Evolutionary conservation across 2,113 vertebrate genomes (phyloP).

Genomic region (Oncorhynchus gorbuscha): DNA sequence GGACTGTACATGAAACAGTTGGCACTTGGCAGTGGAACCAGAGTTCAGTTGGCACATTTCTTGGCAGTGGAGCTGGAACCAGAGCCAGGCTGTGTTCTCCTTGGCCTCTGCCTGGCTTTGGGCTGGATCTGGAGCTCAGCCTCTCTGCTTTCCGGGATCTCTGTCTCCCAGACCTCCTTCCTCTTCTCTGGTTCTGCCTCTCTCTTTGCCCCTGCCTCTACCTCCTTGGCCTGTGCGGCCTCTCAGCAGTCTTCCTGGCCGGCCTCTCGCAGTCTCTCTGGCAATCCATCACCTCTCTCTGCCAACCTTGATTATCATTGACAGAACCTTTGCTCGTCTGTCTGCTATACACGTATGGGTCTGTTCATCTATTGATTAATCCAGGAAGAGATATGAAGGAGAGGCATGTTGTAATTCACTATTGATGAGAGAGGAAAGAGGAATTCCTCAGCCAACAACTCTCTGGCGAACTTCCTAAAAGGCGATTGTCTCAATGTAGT

Average conservation of each 20-base stretch:
- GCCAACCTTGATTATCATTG: slow-evolving; percentile 30
- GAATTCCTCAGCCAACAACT: background rate
- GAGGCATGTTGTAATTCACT: slow-evolving; percentile 9
- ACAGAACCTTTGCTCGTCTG: slow-evolving; percentile 28
- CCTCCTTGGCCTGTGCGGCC: background rate
- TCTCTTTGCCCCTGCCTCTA: background rate
- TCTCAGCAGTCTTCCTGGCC: background rate
- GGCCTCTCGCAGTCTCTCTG: background rate
- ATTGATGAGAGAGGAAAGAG: background rate
- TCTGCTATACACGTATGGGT: background rate
- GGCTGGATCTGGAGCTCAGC: background rate
- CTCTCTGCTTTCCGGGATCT: background rate
- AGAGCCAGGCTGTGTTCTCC: background rate
- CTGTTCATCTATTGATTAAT: slow-evolving; percentile 35
- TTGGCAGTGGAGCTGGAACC: background rate
- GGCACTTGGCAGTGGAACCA: background rate
- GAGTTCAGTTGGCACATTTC: background rate
- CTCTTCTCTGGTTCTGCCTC: background rate
- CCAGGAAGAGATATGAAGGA: slow-evolving; percentile 16
- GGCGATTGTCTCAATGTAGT: background rate
- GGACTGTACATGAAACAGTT: background rate
- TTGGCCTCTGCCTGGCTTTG: background rate
- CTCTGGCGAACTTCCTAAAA: background rate
- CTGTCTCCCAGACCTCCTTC: background rate
- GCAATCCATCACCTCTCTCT: slow-evolving; percentile 34